A percentile compares a stretch with the other conserved stretches of the same genome.
These are phyloP conservation scores for Charanyca ferruginea DNA, from an alignment of 2,888 invertebrate species.

Conservation along the genomic window DNA sequence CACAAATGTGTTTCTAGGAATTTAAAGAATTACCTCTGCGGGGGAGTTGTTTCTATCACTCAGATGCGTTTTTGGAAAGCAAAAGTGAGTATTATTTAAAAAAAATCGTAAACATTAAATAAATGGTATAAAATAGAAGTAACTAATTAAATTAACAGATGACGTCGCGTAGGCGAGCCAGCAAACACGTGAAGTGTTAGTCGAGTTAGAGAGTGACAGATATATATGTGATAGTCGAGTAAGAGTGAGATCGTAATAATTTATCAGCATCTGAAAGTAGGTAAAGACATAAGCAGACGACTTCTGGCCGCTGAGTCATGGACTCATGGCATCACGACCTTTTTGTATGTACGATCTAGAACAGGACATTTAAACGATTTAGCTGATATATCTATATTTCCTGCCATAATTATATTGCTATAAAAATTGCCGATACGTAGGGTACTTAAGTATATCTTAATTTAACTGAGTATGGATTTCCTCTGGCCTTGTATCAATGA, in stretches of 20 bases:
- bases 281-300: slow-evolving; percentile 75
- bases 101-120: slow-evolving; percentile 65
- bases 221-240: slow-evolving; percentile 69
- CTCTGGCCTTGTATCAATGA: slow-evolving; percentile 64
- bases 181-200: slow-evolving; percentile 74
- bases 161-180: slow-evolving; percentile 78
- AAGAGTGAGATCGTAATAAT: slow-evolving; percentile 80
- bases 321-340: slow-evolving; percentile 78
- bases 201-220: slow-evolving; percentile 77
- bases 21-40: slow-evolving; percentile 56
- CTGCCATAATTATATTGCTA: slow-evolving; percentile 53
- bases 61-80: slow-evolving; percentile 21
- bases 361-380: slow-evolving; percentile 67
- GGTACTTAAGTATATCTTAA: slow-evolving; percentile 34
- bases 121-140: slow-evolving; percentile 73
- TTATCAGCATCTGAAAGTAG: slow-evolving; percentile 73
- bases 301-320: slow-evolving; percentile 82
- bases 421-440: neutral
- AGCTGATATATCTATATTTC: slow-evolving; percentile 61
- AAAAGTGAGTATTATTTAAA: slow-evolving; percentile 40
- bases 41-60: slow-evolving; percentile 43
- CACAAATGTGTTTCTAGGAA: slow-evolving; percentile 47
- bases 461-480: slow-evolving; percentile 58
- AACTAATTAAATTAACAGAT: slow-evolving; percentile 88
- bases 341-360: slow-evolving; percentile 69